Evolutionary conservation across 2,888 invertebrate species (phyloP).

Genomic region (Dicycla oo): DNA sequence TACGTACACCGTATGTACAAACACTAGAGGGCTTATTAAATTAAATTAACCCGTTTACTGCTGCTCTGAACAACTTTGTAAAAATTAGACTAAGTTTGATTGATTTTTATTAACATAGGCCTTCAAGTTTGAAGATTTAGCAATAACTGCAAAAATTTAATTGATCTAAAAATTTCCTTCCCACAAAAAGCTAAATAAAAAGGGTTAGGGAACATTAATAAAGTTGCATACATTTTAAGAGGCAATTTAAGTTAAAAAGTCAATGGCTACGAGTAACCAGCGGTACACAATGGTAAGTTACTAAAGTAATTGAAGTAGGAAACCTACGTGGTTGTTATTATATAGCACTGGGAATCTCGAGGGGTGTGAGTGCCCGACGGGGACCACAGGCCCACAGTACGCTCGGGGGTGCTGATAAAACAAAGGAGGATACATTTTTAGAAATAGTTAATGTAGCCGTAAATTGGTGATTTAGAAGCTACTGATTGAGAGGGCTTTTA

Average conservation of each 20-base stretch:
- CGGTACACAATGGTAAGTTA: conserved; percentile 75
- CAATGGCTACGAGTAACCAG: conserved; percentile 65
- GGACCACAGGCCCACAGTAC: conserved; percentile 10
- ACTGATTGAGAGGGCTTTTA: conserved; percentile 39
- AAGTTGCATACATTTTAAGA: conserved; percentile 60
- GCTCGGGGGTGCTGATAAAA: conserved; percentile 52
- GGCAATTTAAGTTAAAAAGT: conserved; percentile 62
- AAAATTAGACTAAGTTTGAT: not conserved
- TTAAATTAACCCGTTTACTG: not conserved
- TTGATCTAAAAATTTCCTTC: not conserved
- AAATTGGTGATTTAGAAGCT: conserved; percentile 36
- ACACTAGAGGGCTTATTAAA: too few relatives aligned
- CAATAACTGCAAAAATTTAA: conserved; percentile 1
- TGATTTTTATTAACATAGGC: not conserved
- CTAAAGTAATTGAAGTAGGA: conserved; percentile 82
- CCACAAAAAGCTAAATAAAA: conserved; percentile 6
- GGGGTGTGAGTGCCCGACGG: conserved; percentile 50
- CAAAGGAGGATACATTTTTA: conserved; percentile 50
- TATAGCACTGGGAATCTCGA: conserved; percentile 56
- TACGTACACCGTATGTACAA: too few relatives aligned
- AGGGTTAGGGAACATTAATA: conserved; percentile 59
- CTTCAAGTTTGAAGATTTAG: not conserved
- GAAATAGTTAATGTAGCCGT: conserved; percentile 42
- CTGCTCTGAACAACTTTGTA: not conserved
- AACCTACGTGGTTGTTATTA: conserved; percentile 70